A percentile compares a stretch with the other conserved stretches of the same genome.
Evolutionary conservation across 2,888 invertebrate species (phyloP).

Genomic region (Mythimna pallens): DNA sequence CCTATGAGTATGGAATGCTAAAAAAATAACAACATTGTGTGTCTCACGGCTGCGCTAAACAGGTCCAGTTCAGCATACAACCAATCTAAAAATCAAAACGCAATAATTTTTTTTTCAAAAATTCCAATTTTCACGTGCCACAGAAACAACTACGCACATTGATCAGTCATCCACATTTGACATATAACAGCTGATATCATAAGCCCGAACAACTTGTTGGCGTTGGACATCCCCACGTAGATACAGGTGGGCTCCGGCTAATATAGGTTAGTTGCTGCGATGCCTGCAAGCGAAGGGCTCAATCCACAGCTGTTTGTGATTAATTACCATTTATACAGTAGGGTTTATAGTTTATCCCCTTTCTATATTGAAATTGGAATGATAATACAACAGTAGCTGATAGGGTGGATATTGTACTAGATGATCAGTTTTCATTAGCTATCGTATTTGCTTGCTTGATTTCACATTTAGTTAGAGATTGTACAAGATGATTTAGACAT

Average conservation of each 20-base stretch:
- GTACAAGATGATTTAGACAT: too few species aligned
- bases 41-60: too few species aligned
- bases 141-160: constrained; percentile 5
- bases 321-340: constrained; percentile 41
- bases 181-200: constrained; percentile 37
- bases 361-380: constrained; percentile 14
- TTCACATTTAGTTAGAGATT: too few species aligned
- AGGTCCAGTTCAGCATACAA: too few species aligned
- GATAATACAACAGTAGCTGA: not conserved
- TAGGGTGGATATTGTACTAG: not conserved
- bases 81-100: not conserved
- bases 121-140: not conserved
- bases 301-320: constrained; percentile 43
- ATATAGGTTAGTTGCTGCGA: constrained; percentile 38
- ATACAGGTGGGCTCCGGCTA: constrained; percentile 35
- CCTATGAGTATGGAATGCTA: too few species aligned
- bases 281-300: constrained; percentile 39
- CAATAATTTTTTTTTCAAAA: not conserved
- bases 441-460: too few species aligned
- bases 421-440: not conserved
- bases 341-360: constrained; percentile 22
- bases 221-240: constrained; percentile 33
- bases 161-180: constrained; percentile 23
- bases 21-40: too few species aligned
- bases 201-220: constrained; percentile 52